Evolutionary conservation across 2,797 vertebrate genomes (phyloP).

Genomic region (Pteropus rufus): DNA sequence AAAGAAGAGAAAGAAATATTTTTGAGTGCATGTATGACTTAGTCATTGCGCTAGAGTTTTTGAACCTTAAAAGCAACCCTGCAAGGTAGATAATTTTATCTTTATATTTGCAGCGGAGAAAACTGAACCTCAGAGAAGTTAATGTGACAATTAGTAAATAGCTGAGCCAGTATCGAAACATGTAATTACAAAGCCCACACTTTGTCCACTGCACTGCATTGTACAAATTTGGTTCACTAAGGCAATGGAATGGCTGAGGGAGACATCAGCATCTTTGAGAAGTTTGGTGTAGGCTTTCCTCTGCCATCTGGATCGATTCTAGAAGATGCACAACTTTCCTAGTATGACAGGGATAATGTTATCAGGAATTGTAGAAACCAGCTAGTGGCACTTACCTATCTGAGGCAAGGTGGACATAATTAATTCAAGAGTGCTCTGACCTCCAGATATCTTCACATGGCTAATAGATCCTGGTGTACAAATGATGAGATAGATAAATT

Average conservation of each 20-base stretch:
- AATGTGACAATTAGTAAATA: background rate
- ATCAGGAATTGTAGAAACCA: background rate
- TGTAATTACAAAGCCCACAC: background rate
- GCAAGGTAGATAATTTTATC: background rate
- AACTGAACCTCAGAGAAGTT: background rate
- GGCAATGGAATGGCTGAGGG: background rate
- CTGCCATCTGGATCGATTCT: background rate
- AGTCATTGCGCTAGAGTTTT: background rate
- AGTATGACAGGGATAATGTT: background rate
- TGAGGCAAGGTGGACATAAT: background rate
- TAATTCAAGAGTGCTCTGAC: background rate
- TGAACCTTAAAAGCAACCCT: background rate
- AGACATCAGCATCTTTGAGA: background rate
- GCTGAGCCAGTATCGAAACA: background rate
- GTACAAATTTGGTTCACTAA: background rate
- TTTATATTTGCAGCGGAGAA: background rate
- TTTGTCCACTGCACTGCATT: background rate
- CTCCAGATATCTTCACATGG: background rate
- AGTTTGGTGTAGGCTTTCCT: background rate
- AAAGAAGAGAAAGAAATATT: background rate
- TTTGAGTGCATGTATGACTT: background rate
- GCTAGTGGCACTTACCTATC: background rate
- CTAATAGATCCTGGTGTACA: background rate
- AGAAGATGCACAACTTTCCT: background rate
- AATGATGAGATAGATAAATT: background rate